Conservation (phyloP, 2,113 vertebrate species). For the Otocyon megalotis region DNA sequence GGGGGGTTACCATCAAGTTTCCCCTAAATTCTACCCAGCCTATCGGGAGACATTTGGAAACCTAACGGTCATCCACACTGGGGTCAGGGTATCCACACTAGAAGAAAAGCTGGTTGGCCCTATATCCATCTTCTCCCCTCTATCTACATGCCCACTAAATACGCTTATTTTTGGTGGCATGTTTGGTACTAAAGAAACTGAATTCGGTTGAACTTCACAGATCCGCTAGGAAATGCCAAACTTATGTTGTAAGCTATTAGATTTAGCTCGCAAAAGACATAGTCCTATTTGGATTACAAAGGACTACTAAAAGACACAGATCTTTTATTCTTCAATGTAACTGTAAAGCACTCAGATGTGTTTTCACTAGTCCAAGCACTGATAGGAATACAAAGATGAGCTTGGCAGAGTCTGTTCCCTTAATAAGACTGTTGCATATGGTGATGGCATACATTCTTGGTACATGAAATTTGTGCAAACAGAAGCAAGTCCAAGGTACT, state of each 20-base stretch:
- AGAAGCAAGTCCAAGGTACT: not conserved
- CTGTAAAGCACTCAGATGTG: not conserved
- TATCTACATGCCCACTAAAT: not conserved
- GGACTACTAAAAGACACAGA: not conserved
- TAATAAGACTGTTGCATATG: not conserved
- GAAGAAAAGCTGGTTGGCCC: not conserved
- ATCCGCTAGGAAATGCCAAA: not conserved
- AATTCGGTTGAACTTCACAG: not conserved
- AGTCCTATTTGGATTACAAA: constrained; percentile 31
- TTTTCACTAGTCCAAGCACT: not conserved
- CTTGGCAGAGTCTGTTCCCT: not conserved
- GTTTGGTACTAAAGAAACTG: not conserved
- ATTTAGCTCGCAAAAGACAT: not conserved
- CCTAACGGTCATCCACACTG: not conserved
- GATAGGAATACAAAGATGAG: not conserved
- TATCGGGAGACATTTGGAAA: not conserved
- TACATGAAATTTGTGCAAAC: not conserved
- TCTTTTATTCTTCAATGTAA: constrained; percentile 16
- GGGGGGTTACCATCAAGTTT: not conserved
- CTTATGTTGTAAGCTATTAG: constrained; percentile 20
- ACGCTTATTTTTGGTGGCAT: not conserved
- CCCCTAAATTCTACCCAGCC: too few relatives aligned
- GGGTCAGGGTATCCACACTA: not conserved
- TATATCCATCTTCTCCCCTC: not conserved
- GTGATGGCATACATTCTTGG: not conserved